Conservation (phyloP, 2,113 vertebrate species). For the Apeltes quadracus region DNA sequence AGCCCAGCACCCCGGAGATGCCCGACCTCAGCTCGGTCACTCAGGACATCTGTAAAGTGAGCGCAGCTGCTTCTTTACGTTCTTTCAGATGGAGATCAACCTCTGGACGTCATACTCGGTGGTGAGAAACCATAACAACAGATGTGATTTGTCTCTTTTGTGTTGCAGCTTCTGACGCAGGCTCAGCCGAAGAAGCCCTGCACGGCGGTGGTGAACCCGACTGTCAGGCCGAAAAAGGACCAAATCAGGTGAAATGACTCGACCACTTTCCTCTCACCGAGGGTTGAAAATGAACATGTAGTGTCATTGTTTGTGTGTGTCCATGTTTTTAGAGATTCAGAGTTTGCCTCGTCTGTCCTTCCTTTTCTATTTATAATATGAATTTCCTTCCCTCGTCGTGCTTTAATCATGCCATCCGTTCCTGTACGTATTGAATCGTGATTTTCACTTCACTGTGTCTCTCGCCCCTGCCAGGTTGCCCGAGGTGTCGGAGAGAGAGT, state of each 20-base stretch:
- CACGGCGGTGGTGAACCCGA: background rate
- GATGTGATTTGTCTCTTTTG: background rate
- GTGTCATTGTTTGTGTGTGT: background rate
- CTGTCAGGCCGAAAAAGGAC: constrained; percentile 41
- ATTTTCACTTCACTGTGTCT: background rate
- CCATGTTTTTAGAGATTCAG: background rate
- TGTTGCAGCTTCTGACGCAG: constrained; percentile 70
- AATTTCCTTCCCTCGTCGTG: background rate
- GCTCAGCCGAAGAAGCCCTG: constrained; percentile 54
- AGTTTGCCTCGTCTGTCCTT: background rate
- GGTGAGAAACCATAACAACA: background rate
- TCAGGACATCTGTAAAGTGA: constrained; percentile 81
- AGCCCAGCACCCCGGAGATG: constrained; percentile 78
- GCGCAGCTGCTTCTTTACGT: background rate
- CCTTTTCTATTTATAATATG: background rate
- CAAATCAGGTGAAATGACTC: constrained; percentile 52
- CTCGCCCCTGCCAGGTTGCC: constrained; percentile 30
- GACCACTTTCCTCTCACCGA: background rate
- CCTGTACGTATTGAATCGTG: background rate
- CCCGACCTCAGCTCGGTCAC: constrained; percentile 80
- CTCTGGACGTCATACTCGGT: background rate
- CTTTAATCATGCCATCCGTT: background rate
- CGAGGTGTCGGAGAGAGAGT: constrained; percentile 71
- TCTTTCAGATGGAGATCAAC: background rate
- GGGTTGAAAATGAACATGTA: background rate